phyloP scores from a whole-genome alignment of 2,888 invertebrate species.

The Napeogenes sylphis region DNA sequence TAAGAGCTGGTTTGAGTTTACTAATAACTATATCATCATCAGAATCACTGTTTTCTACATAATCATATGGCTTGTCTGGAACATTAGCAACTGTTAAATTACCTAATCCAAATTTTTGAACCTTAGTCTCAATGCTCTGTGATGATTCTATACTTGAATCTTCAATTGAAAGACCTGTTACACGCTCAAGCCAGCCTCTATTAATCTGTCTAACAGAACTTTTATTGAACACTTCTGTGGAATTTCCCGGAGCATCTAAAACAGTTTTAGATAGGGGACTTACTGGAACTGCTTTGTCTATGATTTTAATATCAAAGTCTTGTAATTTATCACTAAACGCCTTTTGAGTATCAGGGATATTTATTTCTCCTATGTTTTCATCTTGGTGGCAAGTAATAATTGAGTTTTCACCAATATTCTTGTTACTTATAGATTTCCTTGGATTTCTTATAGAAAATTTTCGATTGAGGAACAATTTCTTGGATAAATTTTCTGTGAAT shows the following conservation, averaged over 20 bases:
- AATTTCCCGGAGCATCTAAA: constrained; percentile 10
- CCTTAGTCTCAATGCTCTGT: constrained; percentile 16
- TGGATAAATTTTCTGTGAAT: constrained; percentile 76
- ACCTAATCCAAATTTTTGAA: constrained; percentile 57
- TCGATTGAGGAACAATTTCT: constrained; percentile 82
- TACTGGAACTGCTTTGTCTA: background rate
- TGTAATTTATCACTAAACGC: background rate
- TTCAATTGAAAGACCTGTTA: constrained; percentile 56
- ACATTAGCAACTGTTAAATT: constrained; percentile 48
- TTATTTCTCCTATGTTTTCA: constrained; percentile 29
- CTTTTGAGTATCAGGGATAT: constrained; percentile 14
- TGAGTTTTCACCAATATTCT: constrained; percentile 11
- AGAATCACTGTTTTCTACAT: constrained; percentile 86
- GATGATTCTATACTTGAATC: constrained; percentile 29
- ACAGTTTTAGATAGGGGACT: background rate
- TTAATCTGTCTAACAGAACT: constrained; percentile 55
- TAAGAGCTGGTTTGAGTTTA: constrained; percentile 77
- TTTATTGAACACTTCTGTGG: constrained; percentile 35
- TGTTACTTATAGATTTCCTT: constrained; percentile 74
- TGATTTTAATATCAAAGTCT: background rate
- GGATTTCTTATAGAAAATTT: constrained; percentile 87
- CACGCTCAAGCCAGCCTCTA: constrained; percentile 67
- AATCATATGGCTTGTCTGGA: constrained; percentile 65
- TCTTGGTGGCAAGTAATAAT: constrained; percentile 29
- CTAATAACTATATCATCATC: constrained; percentile 67